Evolutionary conservation across 2,888 invertebrate species (phyloP).

Genomic region (Perdita meconis): DNA sequence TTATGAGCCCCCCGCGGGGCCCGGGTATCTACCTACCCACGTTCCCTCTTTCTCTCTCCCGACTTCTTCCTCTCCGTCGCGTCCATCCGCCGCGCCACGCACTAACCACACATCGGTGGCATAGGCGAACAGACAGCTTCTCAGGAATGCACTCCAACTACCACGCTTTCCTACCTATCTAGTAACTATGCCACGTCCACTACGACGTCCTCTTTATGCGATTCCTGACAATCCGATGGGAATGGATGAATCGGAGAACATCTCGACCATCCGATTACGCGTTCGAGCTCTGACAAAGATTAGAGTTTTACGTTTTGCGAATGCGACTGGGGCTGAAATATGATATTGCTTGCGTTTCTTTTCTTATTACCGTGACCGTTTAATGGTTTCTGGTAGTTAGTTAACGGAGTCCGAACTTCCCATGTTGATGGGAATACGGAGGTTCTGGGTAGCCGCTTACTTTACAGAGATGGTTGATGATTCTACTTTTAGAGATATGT

Average conservation of each 20-base stretch:
- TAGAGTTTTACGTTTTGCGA: not conserved
- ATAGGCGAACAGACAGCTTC: conserved; percentile 69
- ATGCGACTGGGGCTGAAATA: not conserved
- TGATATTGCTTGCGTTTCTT: not conserved
- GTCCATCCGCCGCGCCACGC: conserved; percentile 51
- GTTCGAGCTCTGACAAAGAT: not conserved
- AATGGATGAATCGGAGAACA: conserved; percentile 20
- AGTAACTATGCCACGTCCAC: conserved; percentile 49
- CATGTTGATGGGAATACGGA: not conserved
- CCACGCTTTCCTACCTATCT: conserved; percentile 55
- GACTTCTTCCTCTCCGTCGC: conserved; percentile 32
- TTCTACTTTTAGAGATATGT: too few relatives aligned
- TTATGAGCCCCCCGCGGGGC: conserved; percentile 83
- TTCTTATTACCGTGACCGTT: not conserved
- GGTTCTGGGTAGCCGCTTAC: not conserved
- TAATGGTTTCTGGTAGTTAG: not conserved
- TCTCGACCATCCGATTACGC: conserved; percentile 21
- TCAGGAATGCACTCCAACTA: conserved; percentile 71
- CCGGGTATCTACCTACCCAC: conserved; percentile 75
- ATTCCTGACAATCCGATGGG: conserved; percentile 22
- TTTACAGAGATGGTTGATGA: not conserved
- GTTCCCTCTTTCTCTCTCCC: conserved; percentile 58
- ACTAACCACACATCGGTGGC: conserved; percentile 67
- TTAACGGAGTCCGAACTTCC: not conserved
- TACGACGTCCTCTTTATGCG: conserved; percentile 40